A percentile compares a stretch with the other conserved stretches of the same genome.
Evolutionary conservation across 2,888 invertebrate genomes (phyloP).

Genomic region (Dasypogon diadema): DNA sequence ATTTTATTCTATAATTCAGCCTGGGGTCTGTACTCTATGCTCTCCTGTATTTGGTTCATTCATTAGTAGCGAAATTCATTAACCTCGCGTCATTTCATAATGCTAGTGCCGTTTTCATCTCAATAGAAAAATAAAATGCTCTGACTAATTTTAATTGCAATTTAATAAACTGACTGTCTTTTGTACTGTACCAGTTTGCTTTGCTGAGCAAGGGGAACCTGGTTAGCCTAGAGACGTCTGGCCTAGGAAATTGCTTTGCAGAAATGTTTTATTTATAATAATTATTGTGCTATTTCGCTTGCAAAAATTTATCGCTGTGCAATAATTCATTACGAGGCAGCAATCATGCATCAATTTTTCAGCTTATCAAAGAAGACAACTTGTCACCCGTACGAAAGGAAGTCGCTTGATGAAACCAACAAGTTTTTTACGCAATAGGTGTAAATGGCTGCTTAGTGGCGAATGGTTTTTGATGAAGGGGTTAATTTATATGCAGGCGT

Average conservation of each 20-base stretch:
- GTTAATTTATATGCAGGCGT: not conserved
- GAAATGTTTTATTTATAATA: slow-evolving; percentile 9
- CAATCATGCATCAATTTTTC: not conserved
- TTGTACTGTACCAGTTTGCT: slow-evolving; percentile 13
- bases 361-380: slow-evolving; percentile 8
- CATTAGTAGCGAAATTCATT: slow-evolving; percentile 43
- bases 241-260: slow-evolving; percentile 32
- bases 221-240: slow-evolving; percentile 14
- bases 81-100: slow-evolving; percentile 43
- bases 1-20: slow-evolving; percentile 10
- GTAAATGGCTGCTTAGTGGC: no score
- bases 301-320: not conserved
- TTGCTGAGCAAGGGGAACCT: slow-evolving; percentile 26
- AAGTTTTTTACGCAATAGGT: no score
- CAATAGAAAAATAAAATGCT: slow-evolving; percentile 14
- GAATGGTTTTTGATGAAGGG: no score
- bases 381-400: no score
- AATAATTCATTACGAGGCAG: not conserved
- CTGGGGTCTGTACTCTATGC: no score
- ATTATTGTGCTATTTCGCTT: slow-evolving; percentile 21
- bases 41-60: slow-evolving; percentile 18
- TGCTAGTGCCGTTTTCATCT: slow-evolving; percentile 28
- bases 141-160: slow-evolving; percentile 37
- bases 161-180: slow-evolving; percentile 13
- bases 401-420: no score